phyloP scores from a whole-genome alignment of 2,113 vertebrate genomes.

The Pseudorasbora parva region DNA sequence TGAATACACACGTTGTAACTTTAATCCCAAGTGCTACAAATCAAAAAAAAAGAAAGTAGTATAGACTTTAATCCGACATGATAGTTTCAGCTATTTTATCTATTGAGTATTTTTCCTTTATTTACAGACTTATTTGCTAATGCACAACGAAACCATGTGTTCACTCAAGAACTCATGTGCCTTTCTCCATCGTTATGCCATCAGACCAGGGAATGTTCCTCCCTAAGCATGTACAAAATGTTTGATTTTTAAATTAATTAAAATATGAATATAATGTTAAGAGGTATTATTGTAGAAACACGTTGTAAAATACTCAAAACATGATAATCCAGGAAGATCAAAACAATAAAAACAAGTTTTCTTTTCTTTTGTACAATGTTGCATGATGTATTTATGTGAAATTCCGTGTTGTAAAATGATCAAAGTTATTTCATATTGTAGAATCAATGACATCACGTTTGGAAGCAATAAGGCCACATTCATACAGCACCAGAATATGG shows the following conservation, averaged over 20 bases:
- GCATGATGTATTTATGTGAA: not conserved
- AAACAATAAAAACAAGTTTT: constrained; percentile 73
- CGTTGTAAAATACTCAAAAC: constrained; percentile 70
- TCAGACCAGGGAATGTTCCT: constrained; percentile 74
- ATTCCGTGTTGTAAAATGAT: not conserved
- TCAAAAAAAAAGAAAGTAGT: constrained; percentile 2
- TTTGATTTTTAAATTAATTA: constrained; percentile 69
- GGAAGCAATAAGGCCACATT: not conserved
- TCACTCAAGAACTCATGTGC: constrained; percentile 74
- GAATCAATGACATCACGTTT: not conserved
- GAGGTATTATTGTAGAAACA: constrained; percentile 73
- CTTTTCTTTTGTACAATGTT: constrained; percentile 61
- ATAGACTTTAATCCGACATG: constrained; percentile 7
- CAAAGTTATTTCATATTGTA: not conserved
- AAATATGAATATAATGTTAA: constrained; percentile 76
- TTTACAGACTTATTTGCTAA: constrained; percentile 69
- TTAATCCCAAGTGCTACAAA: constrained; percentile 43
- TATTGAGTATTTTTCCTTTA: constrained; percentile 58
- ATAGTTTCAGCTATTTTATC: not conserved
- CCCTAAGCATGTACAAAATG: constrained; percentile 75
- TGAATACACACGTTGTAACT: constrained; percentile 57
- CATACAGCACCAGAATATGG: too few relatives aligned
- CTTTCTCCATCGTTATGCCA: constrained; percentile 71
- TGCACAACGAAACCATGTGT: constrained; percentile 56
- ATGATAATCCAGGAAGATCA: constrained; percentile 66